phyloP scores from a whole-genome alignment of 1,140 invertebrate species.

The Micrasema minimum region DNA sequence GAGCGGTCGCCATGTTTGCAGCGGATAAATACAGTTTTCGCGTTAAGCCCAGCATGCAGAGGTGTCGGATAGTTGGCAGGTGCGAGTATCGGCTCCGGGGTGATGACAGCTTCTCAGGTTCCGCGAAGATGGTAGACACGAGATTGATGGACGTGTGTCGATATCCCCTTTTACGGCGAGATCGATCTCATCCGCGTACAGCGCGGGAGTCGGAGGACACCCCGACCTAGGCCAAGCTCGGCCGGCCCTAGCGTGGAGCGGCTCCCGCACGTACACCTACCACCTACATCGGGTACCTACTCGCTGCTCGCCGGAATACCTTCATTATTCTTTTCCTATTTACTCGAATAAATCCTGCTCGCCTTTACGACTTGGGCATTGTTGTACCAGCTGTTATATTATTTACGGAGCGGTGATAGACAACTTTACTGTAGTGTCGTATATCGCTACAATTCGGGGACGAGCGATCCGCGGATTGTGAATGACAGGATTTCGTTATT shows the following conservation, averaged over 20 bases:
- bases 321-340: constrained; percentile 33
- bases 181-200: constrained; percentile 29
- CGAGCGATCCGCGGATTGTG: neutral
- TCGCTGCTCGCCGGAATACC: neutral
- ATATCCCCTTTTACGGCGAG: constrained; percentile 39
- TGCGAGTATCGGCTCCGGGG: neutral
- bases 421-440: constrained; percentile 9
- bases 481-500: neutral
- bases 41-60: constrained; percentile 9
- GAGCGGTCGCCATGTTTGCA: constrained; percentile 68
- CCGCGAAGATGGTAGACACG: neutral
- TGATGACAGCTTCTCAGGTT: constrained; percentile 30
- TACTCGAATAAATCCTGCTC: constrained; percentile 29
- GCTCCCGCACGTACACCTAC: constrained; percentile 22
- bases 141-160: constrained; percentile 37
- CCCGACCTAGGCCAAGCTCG: constrained; percentile 43
- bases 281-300: neutral
- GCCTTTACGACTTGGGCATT: constrained; percentile 31
- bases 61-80: constrained; percentile 34
- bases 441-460: constrained; percentile 11
- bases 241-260: constrained; percentile 15
- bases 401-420: neutral
- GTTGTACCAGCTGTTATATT: constrained; percentile 39
- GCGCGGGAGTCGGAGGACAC: constrained; percentile 2
- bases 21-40: constrained; percentile 34